A percentile compares a stretch with the other conserved stretches of the same genome.
Evolutionary conservation across 2,113 vertebrate species (phyloP).

Genomic region (Odocoileus virginianus): DNA sequence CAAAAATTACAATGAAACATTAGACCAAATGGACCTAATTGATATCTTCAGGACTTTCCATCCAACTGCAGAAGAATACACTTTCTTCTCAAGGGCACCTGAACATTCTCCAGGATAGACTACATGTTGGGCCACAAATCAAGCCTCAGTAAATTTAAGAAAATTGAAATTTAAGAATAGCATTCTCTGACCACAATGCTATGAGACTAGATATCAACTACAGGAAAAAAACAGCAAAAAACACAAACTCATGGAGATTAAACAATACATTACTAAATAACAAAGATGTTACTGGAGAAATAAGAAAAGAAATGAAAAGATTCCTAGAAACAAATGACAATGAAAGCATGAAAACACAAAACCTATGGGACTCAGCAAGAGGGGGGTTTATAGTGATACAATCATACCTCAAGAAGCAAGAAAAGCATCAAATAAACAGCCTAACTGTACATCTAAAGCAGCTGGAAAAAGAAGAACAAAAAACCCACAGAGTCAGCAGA

Average conservation of each 20-base stretch:
- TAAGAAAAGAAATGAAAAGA: neutral
- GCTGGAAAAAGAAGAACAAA: neutral
- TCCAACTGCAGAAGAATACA: neutral
- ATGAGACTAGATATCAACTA: neutral
- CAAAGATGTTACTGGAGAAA: neutral
- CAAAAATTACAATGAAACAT: neutral
- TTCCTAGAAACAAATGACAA: neutral
- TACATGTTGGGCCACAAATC: neutral
- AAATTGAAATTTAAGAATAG: neutral
- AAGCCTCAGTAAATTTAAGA: neutral
- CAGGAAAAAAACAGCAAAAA: neutral
- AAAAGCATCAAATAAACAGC: neutral
- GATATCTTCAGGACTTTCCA: neutral
- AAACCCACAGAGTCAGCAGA: neutral
- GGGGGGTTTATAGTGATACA: neutral
- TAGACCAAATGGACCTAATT: neutral
- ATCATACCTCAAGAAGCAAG: neutral
- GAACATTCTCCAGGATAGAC: neutral
- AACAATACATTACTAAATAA: neutral
- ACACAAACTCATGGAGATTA: neutral
- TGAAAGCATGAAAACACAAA: neutral
- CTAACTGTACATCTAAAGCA: neutral
- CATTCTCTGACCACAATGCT: neutral
- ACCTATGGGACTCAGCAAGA: neutral
- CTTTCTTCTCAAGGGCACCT: neutral